Evolutionary conservation across 2,888 invertebrate species (phyloP).

Genomic region (Lepidocyrtoides sp.): DNA sequence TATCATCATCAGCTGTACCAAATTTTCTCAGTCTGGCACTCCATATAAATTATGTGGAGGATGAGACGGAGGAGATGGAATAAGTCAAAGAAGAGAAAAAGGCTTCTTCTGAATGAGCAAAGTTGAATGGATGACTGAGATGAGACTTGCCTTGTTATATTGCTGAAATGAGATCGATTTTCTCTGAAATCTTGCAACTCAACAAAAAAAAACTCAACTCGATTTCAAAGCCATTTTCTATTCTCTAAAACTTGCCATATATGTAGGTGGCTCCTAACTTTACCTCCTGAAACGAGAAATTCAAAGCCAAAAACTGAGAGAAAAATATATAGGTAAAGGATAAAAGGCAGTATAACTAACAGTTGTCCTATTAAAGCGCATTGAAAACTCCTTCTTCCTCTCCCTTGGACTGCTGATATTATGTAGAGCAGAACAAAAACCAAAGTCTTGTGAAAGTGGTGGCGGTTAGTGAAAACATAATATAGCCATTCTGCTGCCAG

Average conservation of each 20-base stretch:
- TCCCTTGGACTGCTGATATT: conserved; percentile 35
- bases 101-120: conserved; percentile 53
- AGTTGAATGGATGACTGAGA: conserved; percentile 73
- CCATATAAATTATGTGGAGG: background rate
- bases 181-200: conserved; percentile 11
- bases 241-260: background rate
- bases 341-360: background rate
- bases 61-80: background rate
- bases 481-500: conserved; percentile 15
- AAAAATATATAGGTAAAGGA: background rate
- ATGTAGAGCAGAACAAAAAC: conserved; percentile 57
- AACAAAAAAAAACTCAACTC: conserved; percentile 31
- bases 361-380: background rate
- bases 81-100: background rate
- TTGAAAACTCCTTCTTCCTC: background rate
- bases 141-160: conserved; percentile 68
- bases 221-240: conserved; percentile 48
- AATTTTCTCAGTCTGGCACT: background rate
- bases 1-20: conserved; percentile 47
- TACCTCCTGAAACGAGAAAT: conserved; percentile 7
- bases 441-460: conserved; percentile 66
- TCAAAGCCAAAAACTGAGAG: conserved; percentile 49
- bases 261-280: background rate
- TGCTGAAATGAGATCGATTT: conserved; percentile 65
- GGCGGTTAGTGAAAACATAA: conserved; percentile 49